Percentiles rank a stretch among this genome's conserved stretches.
These are phyloP conservation scores for Chrysolina oricalcia DNA, from an alignment of 2,888 invertebrate genomes.

Conservation along the genomic window DNA sequence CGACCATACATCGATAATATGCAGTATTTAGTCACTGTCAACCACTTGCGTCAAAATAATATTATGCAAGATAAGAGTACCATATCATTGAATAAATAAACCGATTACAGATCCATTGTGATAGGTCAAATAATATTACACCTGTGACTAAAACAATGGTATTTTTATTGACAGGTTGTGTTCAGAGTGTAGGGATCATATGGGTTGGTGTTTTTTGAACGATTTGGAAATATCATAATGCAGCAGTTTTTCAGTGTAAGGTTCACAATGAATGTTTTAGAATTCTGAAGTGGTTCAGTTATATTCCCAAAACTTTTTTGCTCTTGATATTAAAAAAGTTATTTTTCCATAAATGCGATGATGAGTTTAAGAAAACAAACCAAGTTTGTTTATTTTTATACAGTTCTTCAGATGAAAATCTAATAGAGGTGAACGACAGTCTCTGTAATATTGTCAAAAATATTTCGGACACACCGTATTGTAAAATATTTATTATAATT, in stretches of 20 bases:
- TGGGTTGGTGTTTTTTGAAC: background rate
- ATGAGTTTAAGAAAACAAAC: too few species aligned
- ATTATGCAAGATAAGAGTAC: conserved; percentile 10
- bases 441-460: too few species aligned
- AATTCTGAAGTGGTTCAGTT: background rate
- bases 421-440: too few species aligned
- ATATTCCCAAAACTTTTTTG: background rate
- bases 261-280: background rate
- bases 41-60: background rate
- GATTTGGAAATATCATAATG: background rate
- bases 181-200: background rate
- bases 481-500: too few species aligned
- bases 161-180: too few species aligned
- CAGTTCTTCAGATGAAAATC: too few species aligned
- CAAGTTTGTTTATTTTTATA: too few species aligned
- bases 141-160: background rate
- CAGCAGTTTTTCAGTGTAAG: background rate
- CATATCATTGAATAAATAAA: conserved; percentile 17
- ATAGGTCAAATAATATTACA: background rate
- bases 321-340: too few species aligned
- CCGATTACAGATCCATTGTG: conserved; percentile 4
- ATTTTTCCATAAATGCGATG: too few species aligned
- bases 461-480: too few species aligned
- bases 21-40: background rate
- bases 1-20: too few species aligned